phyloP scores from a whole-genome alignment of 1,140 invertebrate genomes.

The Drosophila seguyi region DNA sequence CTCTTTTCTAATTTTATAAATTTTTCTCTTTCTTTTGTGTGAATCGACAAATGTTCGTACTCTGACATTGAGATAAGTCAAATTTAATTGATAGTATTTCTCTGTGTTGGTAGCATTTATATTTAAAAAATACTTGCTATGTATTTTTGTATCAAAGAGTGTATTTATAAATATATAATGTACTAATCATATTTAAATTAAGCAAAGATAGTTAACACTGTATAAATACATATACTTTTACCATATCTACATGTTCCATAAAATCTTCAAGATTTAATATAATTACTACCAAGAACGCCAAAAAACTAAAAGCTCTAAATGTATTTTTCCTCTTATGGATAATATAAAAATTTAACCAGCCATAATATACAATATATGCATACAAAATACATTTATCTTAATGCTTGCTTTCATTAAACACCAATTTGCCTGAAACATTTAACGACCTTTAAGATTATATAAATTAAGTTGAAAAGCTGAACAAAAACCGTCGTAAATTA shows the following conservation, averaged over 20 bases:
- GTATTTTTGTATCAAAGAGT: not conserved
- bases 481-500: constrained; percentile 3
- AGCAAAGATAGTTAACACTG: not conserved
- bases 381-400: too few relatives aligned
- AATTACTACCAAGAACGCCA: not conserved
- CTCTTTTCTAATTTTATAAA: constrained; percentile 5
- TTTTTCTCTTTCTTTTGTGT: constrained; percentile 8
- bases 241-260: too few relatives aligned
- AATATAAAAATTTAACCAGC: too few relatives aligned
- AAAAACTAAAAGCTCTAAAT: constrained; percentile 1
- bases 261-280: not conserved
- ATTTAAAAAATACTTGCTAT: not conserved
- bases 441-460: not conserved
- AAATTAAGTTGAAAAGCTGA: not conserved
- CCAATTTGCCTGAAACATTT: not conserved
- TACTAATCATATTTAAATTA: not conserved
- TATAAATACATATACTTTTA: not conserved
- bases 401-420: not conserved
- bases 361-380: too few relatives aligned
- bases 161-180: not conserved
- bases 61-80: constrained; percentile 16
- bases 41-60: constrained; percentile 2
- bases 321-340: too few relatives aligned
- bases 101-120: not conserved
- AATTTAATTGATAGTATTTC: constrained; percentile 3